Evolutionary conservation across 2,888 invertebrate genomes (phyloP), one percentile per base, ranked within the genome.

Genomic region (Pyrochroa serraticornis): DNA sequence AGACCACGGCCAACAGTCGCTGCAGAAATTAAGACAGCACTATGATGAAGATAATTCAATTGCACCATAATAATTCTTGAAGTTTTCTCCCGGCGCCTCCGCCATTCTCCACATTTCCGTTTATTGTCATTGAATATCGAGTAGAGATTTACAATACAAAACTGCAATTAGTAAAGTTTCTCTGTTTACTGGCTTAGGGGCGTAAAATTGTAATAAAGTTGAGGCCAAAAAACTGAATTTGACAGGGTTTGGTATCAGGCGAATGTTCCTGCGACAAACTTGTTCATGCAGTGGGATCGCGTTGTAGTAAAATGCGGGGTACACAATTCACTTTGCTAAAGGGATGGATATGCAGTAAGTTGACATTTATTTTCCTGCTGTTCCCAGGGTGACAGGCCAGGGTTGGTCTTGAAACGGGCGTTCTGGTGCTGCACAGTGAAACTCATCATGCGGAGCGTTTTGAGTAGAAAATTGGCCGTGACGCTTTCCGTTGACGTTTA

Each of bases 401-500:
- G 7, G 22, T 42, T 32, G 14, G 35, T 33, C 35, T 54, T 22
- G 46, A 46, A 41, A 22, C 22, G 22, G 22, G 22, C 22, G 9
- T 47, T 47, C 14, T 49, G 9, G 22, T 41, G 8, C 22, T 14
- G 32, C 14, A 39, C 10, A 51, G 41, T 42, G 37, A 36, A 38
- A 45, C 47, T 43, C 34, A 33, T 46, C 45, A 41, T 46, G 57
- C 12, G 9, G n/a, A 57, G 12, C 39, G 36, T 35, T 46, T 42
- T 31, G 30, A 30, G 30, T 42, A 30, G 10, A 42, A 59, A 59
- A 59, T 59, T 54, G 54, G 33, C 38, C 32, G 34, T 49, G 59
- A 54, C 50, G 36, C 37, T 38, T 59, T 41, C 45, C 48, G 47
- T 53, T 58, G 47, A 54, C 58, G 48, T 58, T 53, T 54, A 53